Conservation (phyloP, 2,797 vertebrate genomes). For the Chanos chanos region DNA sequence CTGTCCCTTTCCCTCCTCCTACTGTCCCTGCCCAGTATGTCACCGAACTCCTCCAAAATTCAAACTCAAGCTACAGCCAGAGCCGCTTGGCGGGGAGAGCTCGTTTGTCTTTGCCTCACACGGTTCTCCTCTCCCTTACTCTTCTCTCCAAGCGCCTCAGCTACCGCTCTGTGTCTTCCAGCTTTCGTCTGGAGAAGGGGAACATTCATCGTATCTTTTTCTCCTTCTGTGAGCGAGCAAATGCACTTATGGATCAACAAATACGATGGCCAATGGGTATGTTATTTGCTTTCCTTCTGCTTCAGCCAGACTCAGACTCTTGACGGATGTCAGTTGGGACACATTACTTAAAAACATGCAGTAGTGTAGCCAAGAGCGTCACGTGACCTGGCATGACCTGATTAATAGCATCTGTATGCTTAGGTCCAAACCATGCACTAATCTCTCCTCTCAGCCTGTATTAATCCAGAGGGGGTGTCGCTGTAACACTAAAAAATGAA, state of each 20-base stretch:
- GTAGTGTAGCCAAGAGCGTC: too few species aligned
- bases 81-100: conserved; percentile 69
- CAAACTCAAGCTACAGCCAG: conserved; percentile 48
- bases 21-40: conserved; percentile 54
- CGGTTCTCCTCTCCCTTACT: conserved; percentile 68
- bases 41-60: conserved; percentile 64
- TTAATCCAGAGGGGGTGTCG: too few species aligned
- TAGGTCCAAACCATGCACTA: too few species aligned
- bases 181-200: conserved; percentile 73
- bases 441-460: too few species aligned
- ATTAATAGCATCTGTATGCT: too few species aligned
- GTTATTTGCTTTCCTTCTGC: neutral
- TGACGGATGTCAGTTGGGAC: too few species aligned
- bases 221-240: conserved; percentile 71
- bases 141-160: conserved; percentile 67
- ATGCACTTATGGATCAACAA: conserved; percentile 50
- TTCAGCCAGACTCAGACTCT: neutral
- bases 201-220: conserved; percentile 77
- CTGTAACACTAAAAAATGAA: too few species aligned
- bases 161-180: conserved; percentile 68
- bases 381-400: too few species aligned
- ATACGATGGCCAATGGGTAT: conserved; percentile 67
- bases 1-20: neutral
- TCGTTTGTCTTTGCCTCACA: conserved; percentile 66
- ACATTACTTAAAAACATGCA: too few species aligned